Evolutionary conservation across 2,888 invertebrate genomes (phyloP).

Genomic region (Drosophila pegasa): DNA sequence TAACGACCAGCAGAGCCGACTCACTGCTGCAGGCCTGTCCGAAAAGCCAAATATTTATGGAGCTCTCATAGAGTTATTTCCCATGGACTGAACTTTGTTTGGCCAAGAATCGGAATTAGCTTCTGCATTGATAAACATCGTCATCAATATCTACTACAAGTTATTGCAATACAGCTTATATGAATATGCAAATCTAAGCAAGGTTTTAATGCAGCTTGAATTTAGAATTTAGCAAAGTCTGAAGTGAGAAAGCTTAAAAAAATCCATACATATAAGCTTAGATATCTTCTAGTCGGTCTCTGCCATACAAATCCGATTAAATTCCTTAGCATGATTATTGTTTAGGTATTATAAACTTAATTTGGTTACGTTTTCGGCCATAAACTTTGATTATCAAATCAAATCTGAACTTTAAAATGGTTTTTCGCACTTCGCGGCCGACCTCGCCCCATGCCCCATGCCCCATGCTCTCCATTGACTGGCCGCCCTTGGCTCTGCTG

Average conservation of each 20-base stretch:
- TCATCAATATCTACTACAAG: not conserved
- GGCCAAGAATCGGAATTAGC: not conserved
- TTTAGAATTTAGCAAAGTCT: too few relatives aligned
- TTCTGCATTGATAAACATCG: not conserved
- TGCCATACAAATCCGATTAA: not conserved
- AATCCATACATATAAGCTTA: too few relatives aligned
- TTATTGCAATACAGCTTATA: not conserved
- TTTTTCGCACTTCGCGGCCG: conserved; percentile 13
- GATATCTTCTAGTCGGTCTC: not conserved
- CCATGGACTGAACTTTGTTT: too few relatives aligned
- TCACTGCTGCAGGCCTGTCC: not conserved
- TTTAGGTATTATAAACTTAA: conserved; percentile 4
- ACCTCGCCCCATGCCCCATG: not conserved
- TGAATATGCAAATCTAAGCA: not conserved
- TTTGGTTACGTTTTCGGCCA: conserved; percentile 13
- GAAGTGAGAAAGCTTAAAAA: too few relatives aligned
- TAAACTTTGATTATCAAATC: conserved; percentile 29
- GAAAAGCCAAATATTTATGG: not conserved
- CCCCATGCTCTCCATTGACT: too few relatives aligned
- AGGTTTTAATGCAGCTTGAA: too few relatives aligned
- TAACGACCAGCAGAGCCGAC: conserved; percentile 8
- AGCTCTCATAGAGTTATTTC: not conserved
- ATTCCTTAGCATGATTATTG: not conserved
- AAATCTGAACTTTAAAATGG: conserved; percentile 36
- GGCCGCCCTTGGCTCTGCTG: not conserved